phyloP scores from a whole-genome alignment of 2,888 invertebrate genomes.

The Agriopis marginaria region DNA sequence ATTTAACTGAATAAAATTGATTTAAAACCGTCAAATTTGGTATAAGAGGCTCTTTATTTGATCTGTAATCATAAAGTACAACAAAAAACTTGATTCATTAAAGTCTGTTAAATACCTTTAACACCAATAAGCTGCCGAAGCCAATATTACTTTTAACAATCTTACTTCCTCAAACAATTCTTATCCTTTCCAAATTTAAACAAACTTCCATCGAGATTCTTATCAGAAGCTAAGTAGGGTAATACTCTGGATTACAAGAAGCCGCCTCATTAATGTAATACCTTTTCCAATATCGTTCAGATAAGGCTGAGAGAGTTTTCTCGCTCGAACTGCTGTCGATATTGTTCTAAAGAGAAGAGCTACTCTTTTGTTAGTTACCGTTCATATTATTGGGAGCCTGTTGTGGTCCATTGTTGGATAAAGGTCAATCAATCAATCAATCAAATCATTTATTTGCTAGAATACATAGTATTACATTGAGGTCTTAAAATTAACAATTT shows the following conservation, averaged over 20 bases:
- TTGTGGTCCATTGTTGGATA: background rate
- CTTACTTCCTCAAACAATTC: background rate
- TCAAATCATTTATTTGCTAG: no score
- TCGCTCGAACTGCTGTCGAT: background rate
- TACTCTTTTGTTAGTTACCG: slow-evolving; percentile 3
- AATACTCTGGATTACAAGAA: slow-evolving; percentile 26
- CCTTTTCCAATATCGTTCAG: slow-evolving; percentile 22
- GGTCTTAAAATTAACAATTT: no score
- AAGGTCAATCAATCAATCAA: no score
- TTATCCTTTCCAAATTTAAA: slow-evolving; percentile 9
- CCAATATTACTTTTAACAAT: slow-evolving; percentile 1
- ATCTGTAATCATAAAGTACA: no score
- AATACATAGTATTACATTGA: no score
- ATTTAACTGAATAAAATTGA: no score
- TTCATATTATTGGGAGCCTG: background rate
- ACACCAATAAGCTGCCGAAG: background rate
- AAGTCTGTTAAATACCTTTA: background rate
- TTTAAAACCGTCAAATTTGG: no score
- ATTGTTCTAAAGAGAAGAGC: slow-evolving; percentile 13
- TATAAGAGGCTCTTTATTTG: no score
- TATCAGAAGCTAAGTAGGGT: slow-evolving; percentile 23
- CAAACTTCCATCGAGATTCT: slow-evolving; percentile 4
- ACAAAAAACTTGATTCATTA: no score
- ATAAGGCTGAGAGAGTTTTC: slow-evolving; percentile 8
- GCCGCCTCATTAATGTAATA: slow-evolving; percentile 25